Conservation (phyloP, 2,113 vertebrate species). For the Sialia sialis region DNA sequence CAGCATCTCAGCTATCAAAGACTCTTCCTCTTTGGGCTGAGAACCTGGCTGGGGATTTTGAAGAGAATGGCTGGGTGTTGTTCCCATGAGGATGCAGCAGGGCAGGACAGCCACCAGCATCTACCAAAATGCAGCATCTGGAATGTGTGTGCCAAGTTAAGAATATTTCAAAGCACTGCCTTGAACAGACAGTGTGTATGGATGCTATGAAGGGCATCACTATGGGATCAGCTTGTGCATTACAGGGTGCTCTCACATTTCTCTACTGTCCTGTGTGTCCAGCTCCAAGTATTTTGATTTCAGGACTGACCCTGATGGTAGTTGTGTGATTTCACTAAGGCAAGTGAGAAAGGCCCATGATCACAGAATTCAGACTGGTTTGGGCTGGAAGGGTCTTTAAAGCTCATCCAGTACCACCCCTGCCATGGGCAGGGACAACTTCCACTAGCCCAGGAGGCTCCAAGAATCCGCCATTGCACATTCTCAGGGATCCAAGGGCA, state of each 20-base stretch:
- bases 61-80: not conserved
- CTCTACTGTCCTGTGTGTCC: fast-evolving
- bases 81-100: not conserved
- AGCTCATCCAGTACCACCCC: not conserved
- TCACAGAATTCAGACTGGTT: not conserved
- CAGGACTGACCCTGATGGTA: not conserved
- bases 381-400: not conserved
- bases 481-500: not conserved
- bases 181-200: not conserved
- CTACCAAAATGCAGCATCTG: not conserved
- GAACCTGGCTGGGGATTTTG: not conserved
- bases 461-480: not conserved
- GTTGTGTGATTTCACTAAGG: no score
- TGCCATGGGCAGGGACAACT: not conserved
- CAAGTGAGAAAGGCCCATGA: not conserved
- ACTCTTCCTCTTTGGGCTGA: not conserved
- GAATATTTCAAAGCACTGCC: not conserved
- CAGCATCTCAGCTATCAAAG: not conserved
- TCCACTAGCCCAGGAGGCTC: not conserved
- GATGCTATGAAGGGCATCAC: not conserved
- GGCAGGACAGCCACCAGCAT: not conserved
- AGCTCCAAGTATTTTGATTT: not conserved
- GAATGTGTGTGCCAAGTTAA: not conserved
- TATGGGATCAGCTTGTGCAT: not conserved
- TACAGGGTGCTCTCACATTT: not conserved